Evolutionary conservation across 2,113 vertebrate species (phyloP).

Genomic region (Albula goreensis): DNA sequence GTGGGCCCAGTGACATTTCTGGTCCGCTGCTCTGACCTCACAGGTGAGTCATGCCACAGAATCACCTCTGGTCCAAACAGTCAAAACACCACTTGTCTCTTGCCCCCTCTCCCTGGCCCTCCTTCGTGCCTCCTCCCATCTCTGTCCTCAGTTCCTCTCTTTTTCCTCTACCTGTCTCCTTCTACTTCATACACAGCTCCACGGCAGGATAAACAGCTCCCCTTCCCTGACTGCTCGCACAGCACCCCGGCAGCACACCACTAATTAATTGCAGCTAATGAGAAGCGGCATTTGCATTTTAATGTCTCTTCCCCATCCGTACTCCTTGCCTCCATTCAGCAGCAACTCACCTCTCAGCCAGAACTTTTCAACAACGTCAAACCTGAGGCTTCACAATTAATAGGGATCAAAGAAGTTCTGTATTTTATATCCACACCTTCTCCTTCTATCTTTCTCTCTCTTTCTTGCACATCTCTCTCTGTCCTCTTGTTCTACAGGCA

Average conservation of each 20-base stretch:
- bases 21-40: neutral
- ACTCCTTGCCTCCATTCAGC: neutral
- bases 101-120: neutral
- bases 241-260: neutral
- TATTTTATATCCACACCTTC: neutral
- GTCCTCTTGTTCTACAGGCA: neutral
- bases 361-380: slow-evolving; percentile 6
- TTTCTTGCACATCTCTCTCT: neutral
- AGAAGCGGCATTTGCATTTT: slow-evolving; percentile 27
- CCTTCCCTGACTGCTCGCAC: slow-evolving; percentile 7
- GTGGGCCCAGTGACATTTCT: too few relatives aligned
- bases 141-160: neutral
- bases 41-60: neutral
- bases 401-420: neutral
- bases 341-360: neutral
- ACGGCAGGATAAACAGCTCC: neutral
- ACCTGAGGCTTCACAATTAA: neutral
- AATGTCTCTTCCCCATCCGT: neutral
- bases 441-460: neutral
- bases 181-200: neutral
- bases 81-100: neutral
- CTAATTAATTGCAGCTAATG: slow-evolving; percentile 32
- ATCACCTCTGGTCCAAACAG: neutral
- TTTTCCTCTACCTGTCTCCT: slow-evolving; percentile 24
- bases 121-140: slow-evolving; percentile 33